Evolutionary conservation across 2,113 vertebrate genomes (phyloP).

Genomic region (Gallinago paraguaiae): DNA sequence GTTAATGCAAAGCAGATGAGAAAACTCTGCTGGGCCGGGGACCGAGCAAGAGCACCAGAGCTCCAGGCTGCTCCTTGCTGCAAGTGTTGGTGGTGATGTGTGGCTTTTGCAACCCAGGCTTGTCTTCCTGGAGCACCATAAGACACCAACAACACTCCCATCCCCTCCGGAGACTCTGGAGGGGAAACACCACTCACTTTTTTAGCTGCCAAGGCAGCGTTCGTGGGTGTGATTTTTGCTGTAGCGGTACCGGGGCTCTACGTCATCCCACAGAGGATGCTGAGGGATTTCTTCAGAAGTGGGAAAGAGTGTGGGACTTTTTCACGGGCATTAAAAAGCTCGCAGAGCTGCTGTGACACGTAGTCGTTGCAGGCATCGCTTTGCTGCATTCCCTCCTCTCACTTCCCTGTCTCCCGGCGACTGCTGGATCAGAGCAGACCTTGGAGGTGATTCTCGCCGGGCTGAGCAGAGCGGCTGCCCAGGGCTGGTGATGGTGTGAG

Average conservation of each 20-base stretch:
- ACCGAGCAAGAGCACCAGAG: background rate
- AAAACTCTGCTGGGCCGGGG: rapidly evolving
- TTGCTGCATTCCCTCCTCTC: background rate
- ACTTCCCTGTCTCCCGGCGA: rapidly evolving
- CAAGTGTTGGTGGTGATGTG: rapidly evolving
- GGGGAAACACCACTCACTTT: background rate
- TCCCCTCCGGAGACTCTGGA: rapidly evolving
- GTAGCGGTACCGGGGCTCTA: rapidly evolving
- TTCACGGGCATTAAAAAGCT: background rate
- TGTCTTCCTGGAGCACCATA: background rate
- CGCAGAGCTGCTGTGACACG: background rate
- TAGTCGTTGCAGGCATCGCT: rapidly evolving
- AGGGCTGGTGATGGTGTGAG: rapidly evolving
- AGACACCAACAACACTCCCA: rapidly evolving
- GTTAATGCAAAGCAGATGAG: background rate
- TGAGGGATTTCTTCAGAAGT: background rate
- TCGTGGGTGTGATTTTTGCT: background rate
- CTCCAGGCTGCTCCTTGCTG: background rate
- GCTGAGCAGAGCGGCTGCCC: background rate
- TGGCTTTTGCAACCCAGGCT: background rate
- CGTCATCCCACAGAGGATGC: rapidly evolving
- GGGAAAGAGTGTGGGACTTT: background rate
- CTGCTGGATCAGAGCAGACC: background rate
- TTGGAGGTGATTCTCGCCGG: background rate
- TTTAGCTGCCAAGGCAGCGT: background rate